These are phyloP conservation scores for Suricata suricatta DNA, from an alignment of 2,113 vertebrate genomes.

Conservation along the genomic window DNA sequence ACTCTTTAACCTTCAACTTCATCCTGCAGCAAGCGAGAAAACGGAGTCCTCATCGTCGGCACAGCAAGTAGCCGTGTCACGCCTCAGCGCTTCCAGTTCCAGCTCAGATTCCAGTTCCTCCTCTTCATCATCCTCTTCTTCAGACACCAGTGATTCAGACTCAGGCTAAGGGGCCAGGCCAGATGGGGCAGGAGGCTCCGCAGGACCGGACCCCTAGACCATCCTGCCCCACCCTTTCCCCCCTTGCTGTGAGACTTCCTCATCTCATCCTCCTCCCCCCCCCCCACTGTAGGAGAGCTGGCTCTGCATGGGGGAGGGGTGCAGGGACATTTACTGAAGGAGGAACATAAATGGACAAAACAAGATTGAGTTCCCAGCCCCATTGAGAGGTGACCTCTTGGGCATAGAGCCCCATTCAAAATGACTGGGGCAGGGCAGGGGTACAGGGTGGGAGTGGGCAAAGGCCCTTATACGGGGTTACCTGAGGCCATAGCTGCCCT, in stretches of 20 bases:
- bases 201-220: slow-evolving; percentile 80
- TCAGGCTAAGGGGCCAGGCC: slow-evolving; percentile 86
- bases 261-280: slow-evolving; percentile 59
- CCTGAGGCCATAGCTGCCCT: slow-evolving; percentile 54
- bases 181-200: slow-evolving; percentile 79
- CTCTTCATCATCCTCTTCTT: slow-evolving; percentile 89
- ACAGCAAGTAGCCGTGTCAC: slow-evolving; percentile 88
- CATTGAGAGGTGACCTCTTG: not conserved
- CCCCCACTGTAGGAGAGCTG: slow-evolving; percentile 56
- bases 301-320: slow-evolving; percentile 67
- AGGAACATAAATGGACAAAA: slow-evolving; percentile 40
- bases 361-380: slow-evolving; percentile 1
- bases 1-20: not conserved
- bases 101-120: slow-evolving; percentile 93
- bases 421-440: slow-evolving; percentile 9
- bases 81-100: slow-evolving; percentile 94
- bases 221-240: slow-evolving; percentile 40
- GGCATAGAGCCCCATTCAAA: slow-evolving; percentile 5
- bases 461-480: not conserved
- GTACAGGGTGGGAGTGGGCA: slow-evolving; percentile 18
- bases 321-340: slow-evolving; percentile 41
- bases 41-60: slow-evolving; percentile 71
- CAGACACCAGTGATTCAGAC: slow-evolving; percentile 95
- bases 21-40: slow-evolving; percentile 89
- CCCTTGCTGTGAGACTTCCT: slow-evolving; percentile 31